A percentile compares a stretch with the other conserved stretches of the same genome.
These are phyloP conservation scores for Petrocephalus sullivani DNA, from an alignment of 2,797 vertebrate species.

Conservation along the genomic window DNA sequence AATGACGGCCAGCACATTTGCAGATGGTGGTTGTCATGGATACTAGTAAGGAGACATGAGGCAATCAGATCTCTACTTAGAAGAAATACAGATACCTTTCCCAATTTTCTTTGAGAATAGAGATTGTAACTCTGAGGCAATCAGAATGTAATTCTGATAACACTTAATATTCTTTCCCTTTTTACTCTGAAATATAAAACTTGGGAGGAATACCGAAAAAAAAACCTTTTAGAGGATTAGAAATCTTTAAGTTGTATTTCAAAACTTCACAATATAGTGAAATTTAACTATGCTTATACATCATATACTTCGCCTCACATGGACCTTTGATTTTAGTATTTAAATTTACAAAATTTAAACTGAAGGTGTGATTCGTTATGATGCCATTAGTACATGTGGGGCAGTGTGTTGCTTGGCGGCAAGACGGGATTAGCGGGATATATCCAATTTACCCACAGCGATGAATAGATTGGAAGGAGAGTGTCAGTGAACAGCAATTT, in stretches of 20 bases:
- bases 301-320: not conserved
- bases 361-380: not conserved
- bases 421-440: not conserved
- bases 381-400: not conserved
- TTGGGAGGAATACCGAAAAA: not conserved
- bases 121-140: not conserved
- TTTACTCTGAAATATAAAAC: not conserved
- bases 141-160: constrained; percentile 10
- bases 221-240: not conserved
- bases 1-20: constrained; percentile 9
- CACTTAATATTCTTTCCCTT: not conserved
- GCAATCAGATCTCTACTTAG: constrained; percentile 10
- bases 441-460: not conserved
- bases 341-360: not conserved
- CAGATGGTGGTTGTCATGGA: constrained; percentile 26
- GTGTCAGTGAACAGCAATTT: no score
- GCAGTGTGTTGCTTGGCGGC: not conserved
- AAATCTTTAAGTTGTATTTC: not conserved
- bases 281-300: not conserved
- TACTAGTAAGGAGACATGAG: constrained; percentile 3
- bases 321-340: not conserved
- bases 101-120: not conserved
- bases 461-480: not conserved
- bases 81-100: constrained; percentile 8
- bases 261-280: not conserved